phyloP scores from a whole-genome alignment of 1,140 invertebrate species.

The Bursaphelenchus mucronatus region DNA sequence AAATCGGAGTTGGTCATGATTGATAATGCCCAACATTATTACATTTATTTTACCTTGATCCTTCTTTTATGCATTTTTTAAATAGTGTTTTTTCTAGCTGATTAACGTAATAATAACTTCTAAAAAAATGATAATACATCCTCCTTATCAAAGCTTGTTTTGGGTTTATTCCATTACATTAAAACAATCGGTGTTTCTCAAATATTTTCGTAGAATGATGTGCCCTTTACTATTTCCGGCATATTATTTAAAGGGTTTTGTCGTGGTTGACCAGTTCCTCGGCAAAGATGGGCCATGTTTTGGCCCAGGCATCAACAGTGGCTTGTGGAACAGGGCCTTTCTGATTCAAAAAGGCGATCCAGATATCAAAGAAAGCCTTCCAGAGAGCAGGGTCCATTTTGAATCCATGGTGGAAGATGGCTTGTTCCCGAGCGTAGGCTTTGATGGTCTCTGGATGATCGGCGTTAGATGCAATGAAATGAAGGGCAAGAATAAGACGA shows the following conservation, averaged over 20 bases:
- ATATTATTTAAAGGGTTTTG: background rate
- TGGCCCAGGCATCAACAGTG: constrained; percentile 35
- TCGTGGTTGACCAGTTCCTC: constrained; percentile 18
- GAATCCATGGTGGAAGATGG: constrained; percentile 40
- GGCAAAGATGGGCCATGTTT: constrained; percentile 39
- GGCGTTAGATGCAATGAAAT: constrained; percentile 32
- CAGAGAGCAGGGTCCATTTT: constrained; percentile 47
- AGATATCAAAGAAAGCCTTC: constrained; percentile 37
- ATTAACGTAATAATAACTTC: no score
- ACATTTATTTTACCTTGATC: no score
- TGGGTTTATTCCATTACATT: no score
- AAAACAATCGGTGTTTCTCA: no score
- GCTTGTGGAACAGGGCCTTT: constrained; percentile 26
- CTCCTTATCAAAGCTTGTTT: no score
- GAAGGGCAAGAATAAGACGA: constrained; percentile 42
- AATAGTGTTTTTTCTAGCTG: no score
- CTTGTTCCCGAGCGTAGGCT: constrained; percentile 41
- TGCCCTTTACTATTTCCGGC: no score
- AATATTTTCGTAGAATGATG: no score
- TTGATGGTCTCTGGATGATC: constrained; percentile 33
- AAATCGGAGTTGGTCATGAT: background rate
- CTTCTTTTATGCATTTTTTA: no score
- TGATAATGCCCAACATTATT: no score
- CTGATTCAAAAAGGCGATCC: constrained; percentile 32
- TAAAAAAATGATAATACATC: no score